A percentile compares a stretch with the other conserved stretches of the same genome.
These are phyloP conservation scores for Hemicentrotus pulcherrimus DNA, from an alignment of 35 echinoderm and acorn worm genomes.

Conservation along the genomic window DNA sequence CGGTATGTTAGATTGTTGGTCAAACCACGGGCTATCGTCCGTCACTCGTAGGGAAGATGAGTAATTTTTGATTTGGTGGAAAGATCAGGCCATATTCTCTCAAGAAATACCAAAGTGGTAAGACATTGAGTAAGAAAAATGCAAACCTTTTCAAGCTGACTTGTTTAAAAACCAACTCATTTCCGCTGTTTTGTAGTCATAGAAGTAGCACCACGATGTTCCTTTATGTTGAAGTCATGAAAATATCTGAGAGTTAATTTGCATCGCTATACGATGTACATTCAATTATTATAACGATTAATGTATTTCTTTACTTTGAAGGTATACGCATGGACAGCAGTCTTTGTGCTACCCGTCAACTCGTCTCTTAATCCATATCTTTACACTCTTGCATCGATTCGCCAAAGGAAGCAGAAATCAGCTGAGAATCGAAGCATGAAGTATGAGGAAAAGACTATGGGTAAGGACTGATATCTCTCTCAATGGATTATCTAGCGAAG, in stretches of 20 bases:
- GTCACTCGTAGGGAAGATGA: not conserved
- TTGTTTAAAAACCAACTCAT: not conserved
- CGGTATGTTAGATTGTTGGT: not conserved
- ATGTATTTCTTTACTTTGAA: not conserved
- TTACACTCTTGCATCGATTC: constrained; percentile 49
- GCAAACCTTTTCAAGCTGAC: not conserved
- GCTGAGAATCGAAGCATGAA: no score
- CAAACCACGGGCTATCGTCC: not conserved
- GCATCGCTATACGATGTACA: no score
- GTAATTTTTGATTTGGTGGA: not conserved
- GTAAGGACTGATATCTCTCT: not conserved
- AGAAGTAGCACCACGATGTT: not conserved
- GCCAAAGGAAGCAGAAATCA: not conserved
- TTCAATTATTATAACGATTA: not conserved
- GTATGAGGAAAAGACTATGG: no score
- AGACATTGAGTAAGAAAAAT: no score
- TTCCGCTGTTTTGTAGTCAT: not conserved
- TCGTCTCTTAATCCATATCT: constrained; percentile 75
- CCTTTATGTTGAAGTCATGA: not conserved
- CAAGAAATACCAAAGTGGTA: no score
- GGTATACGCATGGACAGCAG: constrained; percentile 71
- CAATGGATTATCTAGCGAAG: not conserved
- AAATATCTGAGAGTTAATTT: not conserved
- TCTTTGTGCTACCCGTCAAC: constrained; percentile 71
- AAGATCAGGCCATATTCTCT: no score